Evolutionary conservation across 2,797 vertebrate species (phyloP).

Genomic region (Anas bahamensis): DNA sequence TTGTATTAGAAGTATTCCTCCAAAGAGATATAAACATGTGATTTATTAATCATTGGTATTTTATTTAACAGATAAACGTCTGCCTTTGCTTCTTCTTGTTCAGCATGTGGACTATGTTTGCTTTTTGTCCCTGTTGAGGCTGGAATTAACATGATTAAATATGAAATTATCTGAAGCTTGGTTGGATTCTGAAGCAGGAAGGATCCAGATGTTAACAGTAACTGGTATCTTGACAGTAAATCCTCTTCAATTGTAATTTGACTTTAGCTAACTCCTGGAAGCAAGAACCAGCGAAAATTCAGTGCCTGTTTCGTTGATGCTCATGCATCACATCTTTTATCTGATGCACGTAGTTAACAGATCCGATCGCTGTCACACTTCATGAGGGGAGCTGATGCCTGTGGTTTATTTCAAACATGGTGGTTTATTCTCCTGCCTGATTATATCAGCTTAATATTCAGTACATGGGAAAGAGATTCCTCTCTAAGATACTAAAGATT

Average conservation of each 20-base stretch:
- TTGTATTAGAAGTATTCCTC: constrained; percentile 64
- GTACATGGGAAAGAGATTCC: neutral
- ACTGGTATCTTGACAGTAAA: constrained; percentile 24
- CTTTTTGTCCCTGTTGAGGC: constrained; percentile 25
- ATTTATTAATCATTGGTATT: constrained; percentile 73
- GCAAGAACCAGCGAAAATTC: neutral
- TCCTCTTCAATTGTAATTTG: neutral
- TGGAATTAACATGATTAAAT: constrained; percentile 65
- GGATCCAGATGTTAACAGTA: constrained; percentile 58
- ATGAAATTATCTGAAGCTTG: constrained; percentile 51
- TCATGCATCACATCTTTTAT: neutral
- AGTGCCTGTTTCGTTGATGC: neutral
- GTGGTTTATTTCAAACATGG: neutral
- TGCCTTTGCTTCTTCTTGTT: constrained; percentile 45
- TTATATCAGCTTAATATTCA: neutral
- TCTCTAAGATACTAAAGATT: neutral
- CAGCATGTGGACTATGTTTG: constrained; percentile 48
- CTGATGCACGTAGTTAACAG: neutral
- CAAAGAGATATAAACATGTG: constrained; percentile 72
- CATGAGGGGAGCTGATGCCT: neutral
- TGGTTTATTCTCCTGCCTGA: neutral
- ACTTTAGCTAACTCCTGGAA: constrained; percentile 1
- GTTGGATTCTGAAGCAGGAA: constrained; percentile 19
- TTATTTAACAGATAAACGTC: constrained; percentile 65
- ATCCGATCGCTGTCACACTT: neutral